Evolutionary conservation across 2,888 invertebrate genomes (phyloP), one percentile per base, ranked within the genome.

Genomic region (Hecatera dysodea): DNA sequence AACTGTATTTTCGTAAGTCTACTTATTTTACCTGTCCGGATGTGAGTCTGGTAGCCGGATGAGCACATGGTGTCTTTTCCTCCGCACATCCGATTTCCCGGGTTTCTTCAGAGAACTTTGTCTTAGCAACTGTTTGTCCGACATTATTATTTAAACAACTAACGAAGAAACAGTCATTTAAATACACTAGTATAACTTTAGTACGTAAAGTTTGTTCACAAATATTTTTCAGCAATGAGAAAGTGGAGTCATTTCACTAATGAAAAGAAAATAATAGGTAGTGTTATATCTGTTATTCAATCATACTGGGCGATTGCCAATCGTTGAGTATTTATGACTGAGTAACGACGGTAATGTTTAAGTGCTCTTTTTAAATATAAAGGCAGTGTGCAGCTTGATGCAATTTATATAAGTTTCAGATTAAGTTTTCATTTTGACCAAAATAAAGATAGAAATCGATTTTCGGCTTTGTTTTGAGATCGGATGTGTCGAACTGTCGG

Each of bases 1-100:
- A 5, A 33, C 8, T 1, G 39, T 39, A 39, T 8, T 39, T 44
- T 44, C 15, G 15, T 44, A 19, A 12, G 9, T 19, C 8, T 19
- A 19, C 19, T 19, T 44, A 44, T 44, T 44, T 44, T 77, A 95
- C 95, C 93, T 91, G 80, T 89, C 81, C 24, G 79, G 60, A 42
- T 90, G 86, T 0, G 91, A 84, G 39, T 93, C 92, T 27, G 95
- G 95, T 11, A 94, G 67, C 55, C 87, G 87, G 50, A 95, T 94
- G 62, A 93, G 86, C 0, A 95, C 94, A 80, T 94, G 94, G 9
- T 90, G 88, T 70, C 89, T 90, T 64, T 86, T 91, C 67, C 83
- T 89, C 60, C 86, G 89, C 12, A 75, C 83, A n/a, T 78, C 72
- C 19, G 83, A 73, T 48, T 72, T 85, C 2, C 88, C 89, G 2